Conservation (phyloP, 1,140 invertebrate genomes). For the Bombus affinis region DNA sequence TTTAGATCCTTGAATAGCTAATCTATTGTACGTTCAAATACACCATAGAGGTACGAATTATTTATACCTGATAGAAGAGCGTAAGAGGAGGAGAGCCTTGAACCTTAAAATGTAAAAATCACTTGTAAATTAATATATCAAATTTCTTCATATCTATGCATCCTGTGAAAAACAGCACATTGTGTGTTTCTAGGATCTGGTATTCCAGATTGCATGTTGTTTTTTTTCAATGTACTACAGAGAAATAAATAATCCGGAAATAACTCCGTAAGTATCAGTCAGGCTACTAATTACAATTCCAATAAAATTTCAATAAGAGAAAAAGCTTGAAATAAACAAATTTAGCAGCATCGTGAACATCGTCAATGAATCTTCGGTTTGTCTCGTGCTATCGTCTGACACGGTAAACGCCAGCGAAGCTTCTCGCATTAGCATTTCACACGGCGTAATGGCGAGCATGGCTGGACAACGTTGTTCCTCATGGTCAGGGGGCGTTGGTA, state of each 20-base stretch:
- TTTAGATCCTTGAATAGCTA: too few relatives aligned
- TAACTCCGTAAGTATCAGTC: too few relatives aligned
- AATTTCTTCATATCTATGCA: too few relatives aligned
- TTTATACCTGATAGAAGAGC: too few relatives aligned
- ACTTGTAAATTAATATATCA: not conserved
- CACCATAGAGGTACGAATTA: too few relatives aligned
- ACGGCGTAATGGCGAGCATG: constrained; percentile 64
- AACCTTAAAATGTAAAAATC: not conserved
- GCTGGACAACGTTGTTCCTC: constrained; percentile 11
- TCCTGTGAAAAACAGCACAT: too few relatives aligned
- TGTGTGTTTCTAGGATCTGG: too few relatives aligned
- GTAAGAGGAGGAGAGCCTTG: not conserved
- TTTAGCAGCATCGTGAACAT: not conserved
- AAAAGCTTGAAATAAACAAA: not conserved
- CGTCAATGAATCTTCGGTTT: constrained; percentile 20
- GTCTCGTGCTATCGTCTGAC: constrained; percentile 57
- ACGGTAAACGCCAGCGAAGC: constrained; percentile 55
- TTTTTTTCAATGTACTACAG: too few relatives aligned
- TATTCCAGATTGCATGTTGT: too few relatives aligned
- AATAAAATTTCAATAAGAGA: not conserved
- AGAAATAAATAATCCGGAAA: too few relatives aligned
- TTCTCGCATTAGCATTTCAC: constrained; percentile 69
- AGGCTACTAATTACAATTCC: not conserved
- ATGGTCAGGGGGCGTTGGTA: not conserved
- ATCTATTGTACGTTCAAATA: too few relatives aligned